Evolutionary conservation across 1,140 invertebrate genomes (phyloP), one percentile per base, ranked within the genome.

Genomic region (Myzus persicae): DNA sequence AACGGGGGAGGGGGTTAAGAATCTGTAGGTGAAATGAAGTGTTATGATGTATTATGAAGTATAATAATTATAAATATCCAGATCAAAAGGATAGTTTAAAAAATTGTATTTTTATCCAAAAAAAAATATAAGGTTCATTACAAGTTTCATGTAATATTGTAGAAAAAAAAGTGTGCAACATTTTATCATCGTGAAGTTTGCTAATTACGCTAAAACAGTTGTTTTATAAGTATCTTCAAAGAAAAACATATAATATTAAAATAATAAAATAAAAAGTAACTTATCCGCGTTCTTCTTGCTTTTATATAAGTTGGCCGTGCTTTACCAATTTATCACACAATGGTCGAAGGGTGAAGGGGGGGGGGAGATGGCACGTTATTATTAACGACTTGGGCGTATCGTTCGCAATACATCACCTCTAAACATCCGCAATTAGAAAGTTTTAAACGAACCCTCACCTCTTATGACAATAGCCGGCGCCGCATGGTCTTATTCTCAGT

Each of bases 351-450:
- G 54, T 31, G 88, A 40, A 24, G 51, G 26, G 14, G 44, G 81
- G 76, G 31, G 14, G 44, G 81, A 44, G 31, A 46, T 44, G 91
- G 48, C 38, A 26, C 76, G 67, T 85, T 85, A 85, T 85, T 93
- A 93, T 93, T 93, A 93, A 93, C 76, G 91, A 82, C 44, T 54
- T 85, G 81, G 81, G 46, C 91, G 91, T 51, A 93, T 48, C 81
- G 81, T 51, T 84, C 81, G 91, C 46, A 40, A 81, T 85, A 84
- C 76, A 82, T 59, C 90, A 81, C 90, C 81, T 84, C 81, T 54
- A 54, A 84, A 93, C 76, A 93, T 84, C 76, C 91, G 76, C 91
- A 93, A 93, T 93, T 93, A 93, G 91, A 93, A 93, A 93, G 91
- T 93, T 93, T 93, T 85, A 85, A 93, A 51, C 76, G 91, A 93